Conservation (phyloP, 2,113 vertebrate species). For the Megaceryle maxima region DNA sequence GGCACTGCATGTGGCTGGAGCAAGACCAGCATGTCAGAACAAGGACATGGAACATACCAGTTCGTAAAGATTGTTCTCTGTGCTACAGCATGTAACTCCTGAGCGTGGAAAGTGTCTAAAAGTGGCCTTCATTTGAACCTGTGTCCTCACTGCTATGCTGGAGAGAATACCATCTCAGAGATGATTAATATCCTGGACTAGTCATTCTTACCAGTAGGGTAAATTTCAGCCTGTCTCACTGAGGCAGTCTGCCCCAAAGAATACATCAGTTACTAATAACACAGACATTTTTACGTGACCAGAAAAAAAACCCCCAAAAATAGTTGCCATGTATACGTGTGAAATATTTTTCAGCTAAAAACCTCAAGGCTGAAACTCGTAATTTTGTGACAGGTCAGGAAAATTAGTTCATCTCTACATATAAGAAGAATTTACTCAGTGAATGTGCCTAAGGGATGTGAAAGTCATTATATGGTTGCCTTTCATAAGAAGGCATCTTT, state of each 20-base stretch:
- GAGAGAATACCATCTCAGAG: background rate
- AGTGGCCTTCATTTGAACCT: background rate
- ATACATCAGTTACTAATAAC: background rate
- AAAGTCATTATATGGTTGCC: background rate
- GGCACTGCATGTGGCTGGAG: background rate
- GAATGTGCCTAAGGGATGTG: fast-evolving
- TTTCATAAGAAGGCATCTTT: background rate
- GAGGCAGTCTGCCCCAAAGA: background rate
- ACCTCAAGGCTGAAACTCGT: background rate
- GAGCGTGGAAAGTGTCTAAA: background rate
- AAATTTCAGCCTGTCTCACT: background rate
- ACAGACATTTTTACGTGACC: background rate
- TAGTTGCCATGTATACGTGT: fast-evolving
- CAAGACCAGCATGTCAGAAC: fast-evolving
- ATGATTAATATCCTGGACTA: background rate
- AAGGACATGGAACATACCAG: fast-evolving
- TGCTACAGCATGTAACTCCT: background rate
- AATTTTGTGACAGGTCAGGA: background rate
- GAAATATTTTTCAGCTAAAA: background rate
- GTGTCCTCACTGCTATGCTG: background rate
- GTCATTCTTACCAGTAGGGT: background rate
- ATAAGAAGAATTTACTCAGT: background rate
- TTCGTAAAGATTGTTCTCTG: background rate
- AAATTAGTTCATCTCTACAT: background rate
- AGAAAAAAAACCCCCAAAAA: background rate